These are phyloP conservation scores for Drosophila pandora DNA, from an alignment of 1,140 invertebrate genomes.

Conservation along the genomic window DNA sequence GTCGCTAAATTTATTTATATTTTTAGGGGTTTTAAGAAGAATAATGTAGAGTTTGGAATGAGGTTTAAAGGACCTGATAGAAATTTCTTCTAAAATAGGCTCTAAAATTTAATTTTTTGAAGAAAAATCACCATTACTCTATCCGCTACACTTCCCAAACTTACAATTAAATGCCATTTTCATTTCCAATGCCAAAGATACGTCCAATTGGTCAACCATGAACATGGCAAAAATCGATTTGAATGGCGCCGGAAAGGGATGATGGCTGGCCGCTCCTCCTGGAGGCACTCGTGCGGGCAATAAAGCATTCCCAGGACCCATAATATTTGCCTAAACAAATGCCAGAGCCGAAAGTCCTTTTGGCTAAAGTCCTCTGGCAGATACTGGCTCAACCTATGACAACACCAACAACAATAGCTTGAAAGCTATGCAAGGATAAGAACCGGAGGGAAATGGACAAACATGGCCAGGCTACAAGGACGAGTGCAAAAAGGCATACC, in stretches of 20 bases:
- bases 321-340: constrained; percentile 54
- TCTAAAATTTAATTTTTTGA: too few relatives aligned
- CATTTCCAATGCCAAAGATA: constrained; percentile 14
- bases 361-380: constrained; percentile 11
- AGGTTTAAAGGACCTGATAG: too few relatives aligned
- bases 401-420: constrained; percentile 1
- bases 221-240: constrained; percentile 33
- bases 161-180: constrained; percentile 15
- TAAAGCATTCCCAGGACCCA: constrained; percentile 47
- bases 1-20: too few relatives aligned
- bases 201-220: constrained; percentile 19
- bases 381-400: constrained; percentile 23
- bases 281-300: constrained; percentile 24
- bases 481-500: constrained; percentile 41
- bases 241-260: constrained; percentile 2
- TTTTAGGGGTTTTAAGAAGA: too few relatives aligned
- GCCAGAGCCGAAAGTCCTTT: constrained; percentile 2
- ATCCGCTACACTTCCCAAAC: neutral
- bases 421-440: neutral
- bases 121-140: too few relatives aligned
- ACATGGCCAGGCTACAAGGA: neutral
- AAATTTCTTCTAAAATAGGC: too few relatives aligned
- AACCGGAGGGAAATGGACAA: constrained; percentile 4
- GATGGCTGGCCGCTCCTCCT: neutral
- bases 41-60: too few relatives aligned